Evolutionary conservation across 1,140 invertebrate species (phyloP), one percentile per base, ranked within the genome.

Genomic region (Caerostris darwini): DNA sequence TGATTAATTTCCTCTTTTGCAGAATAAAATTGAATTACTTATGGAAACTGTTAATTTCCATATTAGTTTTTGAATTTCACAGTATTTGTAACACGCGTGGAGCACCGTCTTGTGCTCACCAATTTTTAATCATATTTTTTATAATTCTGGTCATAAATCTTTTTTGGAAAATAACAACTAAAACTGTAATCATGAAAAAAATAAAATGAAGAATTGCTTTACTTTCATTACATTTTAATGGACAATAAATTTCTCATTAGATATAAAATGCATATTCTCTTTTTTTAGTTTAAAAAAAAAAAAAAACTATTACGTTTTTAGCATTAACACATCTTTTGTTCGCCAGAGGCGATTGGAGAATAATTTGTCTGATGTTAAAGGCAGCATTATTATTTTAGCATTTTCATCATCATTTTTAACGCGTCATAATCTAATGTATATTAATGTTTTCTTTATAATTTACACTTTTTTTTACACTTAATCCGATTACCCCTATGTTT

Each of bases 191-290:
- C 34, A 53, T 10, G 6, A 10, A 77, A 77, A 77, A 77, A 12
- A n/a, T n/a, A n/a, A n/a, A n/a, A n/a, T n/a, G n/a, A n/a, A 7
- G 69, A 10, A 12, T 17, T n/a, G 67, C 34, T 53, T 50, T 10
- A 6, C 8, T 69, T 77, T 77, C 10, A 77, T 77, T 77, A 34
- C 10, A 50, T 34, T 77, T 77, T 77, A 34, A 77, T 34, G 34
- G 50, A 77, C 19, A 34, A 77, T 77, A 77, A 77, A 77, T 77
- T 77, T 53, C 69, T 77, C 69, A 77, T 77, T 77, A 77, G 50
- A 53, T 53, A 50, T 19, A 77, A 10, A 53, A 77, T 14, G 19
- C 50, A 12, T 12, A 5, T 53, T 14, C 50, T 34, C 34, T 10
- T n/a, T 34, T 71, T 34, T 50, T 7, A 34, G 34, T 19, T 71